Evolutionary conservation across 2,888 invertebrate species (phyloP).

Genomic region (Ennomos fuscantarius): DNA sequence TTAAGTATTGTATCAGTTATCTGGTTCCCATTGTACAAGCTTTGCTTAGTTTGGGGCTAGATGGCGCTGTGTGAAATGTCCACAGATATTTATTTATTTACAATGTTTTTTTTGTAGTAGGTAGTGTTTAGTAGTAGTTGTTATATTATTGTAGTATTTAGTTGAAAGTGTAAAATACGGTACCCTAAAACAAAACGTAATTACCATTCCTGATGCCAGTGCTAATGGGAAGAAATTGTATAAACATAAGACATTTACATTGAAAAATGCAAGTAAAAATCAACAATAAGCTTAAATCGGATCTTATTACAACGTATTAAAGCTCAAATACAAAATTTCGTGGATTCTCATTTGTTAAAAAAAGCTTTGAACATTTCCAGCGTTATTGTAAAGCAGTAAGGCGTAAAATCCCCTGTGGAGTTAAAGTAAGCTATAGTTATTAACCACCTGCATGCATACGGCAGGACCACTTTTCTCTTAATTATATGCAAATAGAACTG

Average conservation of each 20-base stretch:
- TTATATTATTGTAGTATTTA: no score
- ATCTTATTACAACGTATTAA: neutral
- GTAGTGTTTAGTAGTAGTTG: no score
- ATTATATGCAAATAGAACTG: constrained; percentile 32
- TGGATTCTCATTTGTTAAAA: neutral
- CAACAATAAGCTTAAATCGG: neutral
- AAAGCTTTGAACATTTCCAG: neutral
- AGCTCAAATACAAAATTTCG: neutral
- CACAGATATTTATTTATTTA: no score
- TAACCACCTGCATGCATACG: constrained; percentile 31
- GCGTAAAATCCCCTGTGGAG: constrained; percentile 7
- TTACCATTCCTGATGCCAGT: constrained; percentile 44
- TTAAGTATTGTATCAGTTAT: no score
- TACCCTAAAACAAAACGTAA: constrained; percentile 37
- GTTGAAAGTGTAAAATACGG: neutral
- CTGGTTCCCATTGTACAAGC: no score
- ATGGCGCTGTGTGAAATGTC: no score
- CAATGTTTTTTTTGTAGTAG: no score
- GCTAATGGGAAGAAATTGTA: constrained; percentile 66
- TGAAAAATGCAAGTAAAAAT: constrained; percentile 2
- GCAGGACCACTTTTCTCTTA: constrained; percentile 21
- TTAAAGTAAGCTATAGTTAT: constrained; percentile 17
- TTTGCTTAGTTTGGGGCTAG: no score
- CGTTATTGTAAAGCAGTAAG: constrained; percentile 1
- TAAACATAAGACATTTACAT: constrained; percentile 45